Conservation (phyloP, 1,140 invertebrate species). For the Zeugodacus cucurbitae region DNA sequence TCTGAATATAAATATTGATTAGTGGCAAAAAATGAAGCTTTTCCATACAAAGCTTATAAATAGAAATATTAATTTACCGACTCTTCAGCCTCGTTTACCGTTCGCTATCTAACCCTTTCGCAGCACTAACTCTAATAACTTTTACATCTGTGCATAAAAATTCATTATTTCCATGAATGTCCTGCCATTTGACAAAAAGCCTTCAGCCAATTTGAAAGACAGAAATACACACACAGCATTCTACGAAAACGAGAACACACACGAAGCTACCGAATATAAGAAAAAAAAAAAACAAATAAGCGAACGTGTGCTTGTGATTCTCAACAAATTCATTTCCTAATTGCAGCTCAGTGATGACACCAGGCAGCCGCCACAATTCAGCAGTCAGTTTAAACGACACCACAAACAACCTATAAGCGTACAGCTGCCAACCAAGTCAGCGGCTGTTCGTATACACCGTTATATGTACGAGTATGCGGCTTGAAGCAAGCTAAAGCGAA, state of each 20-base stretch:
- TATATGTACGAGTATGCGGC: neutral
- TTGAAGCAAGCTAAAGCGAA: neutral
- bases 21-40: too few species aligned
- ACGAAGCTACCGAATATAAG: neutral
- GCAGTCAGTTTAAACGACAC: conserved; percentile 32
- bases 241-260: neutral
- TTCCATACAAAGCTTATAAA: too few species aligned
- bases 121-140: neutral
- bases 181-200: neutral
- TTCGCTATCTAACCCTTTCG: neutral
- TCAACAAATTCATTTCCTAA: conserved; percentile 38
- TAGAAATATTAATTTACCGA: neutral
- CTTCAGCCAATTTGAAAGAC: neutral
- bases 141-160: conserved; percentile 6
- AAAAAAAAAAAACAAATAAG: neutral
- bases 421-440: neutral
- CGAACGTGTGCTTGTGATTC: neutral
- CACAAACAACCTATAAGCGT: conserved; percentile 3
- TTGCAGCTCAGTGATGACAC: conserved; percentile 33
- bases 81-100: neutral
- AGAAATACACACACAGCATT: neutral
- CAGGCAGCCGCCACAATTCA: conserved; percentile 30
- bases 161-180: neutral
- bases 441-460: neutral
- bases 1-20: too few species aligned